Percentiles rank a stretch among this genome's conserved stretches.
Conservation (phyloP, 2,888 invertebrate genomes). For the Cosmopolites sordidus region DNA sequence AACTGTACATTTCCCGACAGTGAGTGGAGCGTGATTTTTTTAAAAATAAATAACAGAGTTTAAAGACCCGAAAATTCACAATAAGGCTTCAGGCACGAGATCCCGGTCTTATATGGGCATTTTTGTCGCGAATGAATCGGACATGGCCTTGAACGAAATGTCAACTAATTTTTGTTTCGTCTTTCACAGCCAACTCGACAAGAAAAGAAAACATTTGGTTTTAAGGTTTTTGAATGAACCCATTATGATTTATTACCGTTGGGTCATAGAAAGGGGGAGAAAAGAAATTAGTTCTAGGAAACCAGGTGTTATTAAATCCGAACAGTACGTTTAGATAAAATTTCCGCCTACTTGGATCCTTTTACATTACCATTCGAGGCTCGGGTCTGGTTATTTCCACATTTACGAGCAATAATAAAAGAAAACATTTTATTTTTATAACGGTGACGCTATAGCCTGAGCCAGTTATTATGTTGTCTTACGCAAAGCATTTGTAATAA, state of each 20-base stretch:
- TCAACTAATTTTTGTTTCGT: background rate
- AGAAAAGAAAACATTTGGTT: background rate
- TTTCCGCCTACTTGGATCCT: slow-evolving; percentile 33
- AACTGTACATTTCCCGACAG: no score
- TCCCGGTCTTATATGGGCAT: background rate
- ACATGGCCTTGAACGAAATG: background rate
- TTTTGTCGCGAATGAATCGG: background rate
- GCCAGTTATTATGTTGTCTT: background rate
- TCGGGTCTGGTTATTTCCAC: slow-evolving; percentile 11
- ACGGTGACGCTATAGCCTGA: slow-evolving; percentile 8
- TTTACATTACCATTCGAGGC: slow-evolving; percentile 39
- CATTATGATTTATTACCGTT: no score
- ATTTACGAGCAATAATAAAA: background rate
- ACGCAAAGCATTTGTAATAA: background rate
- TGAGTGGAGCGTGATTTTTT: no score
- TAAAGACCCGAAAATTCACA: no score
- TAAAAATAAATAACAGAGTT: no score
- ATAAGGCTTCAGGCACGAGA: background rate
- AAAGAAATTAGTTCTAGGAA: no score
- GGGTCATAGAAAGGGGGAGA: no score
- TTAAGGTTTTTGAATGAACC: background rate
- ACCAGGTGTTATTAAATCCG: no score
- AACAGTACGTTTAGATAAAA: background rate
- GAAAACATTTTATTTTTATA: slow-evolving; percentile 10
- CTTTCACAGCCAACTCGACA: background rate